Conservation (phyloP, 2,888 invertebrate genomes). For the Dicyrtoma fusca region DNA sequence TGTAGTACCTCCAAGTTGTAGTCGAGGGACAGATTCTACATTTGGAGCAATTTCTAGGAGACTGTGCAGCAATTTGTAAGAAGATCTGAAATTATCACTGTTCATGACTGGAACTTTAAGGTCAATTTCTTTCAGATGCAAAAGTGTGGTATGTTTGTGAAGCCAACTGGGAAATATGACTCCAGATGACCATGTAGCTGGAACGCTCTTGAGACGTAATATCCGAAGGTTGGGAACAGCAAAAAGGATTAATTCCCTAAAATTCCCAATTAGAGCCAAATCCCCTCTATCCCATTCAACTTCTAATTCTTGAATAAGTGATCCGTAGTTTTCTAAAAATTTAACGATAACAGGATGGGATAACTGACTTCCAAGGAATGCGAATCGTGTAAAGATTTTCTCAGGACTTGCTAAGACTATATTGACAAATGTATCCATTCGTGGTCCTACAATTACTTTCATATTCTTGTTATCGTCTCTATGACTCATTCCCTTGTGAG, state of each 20-base stretch:
- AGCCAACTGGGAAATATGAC: constrained; percentile 2
- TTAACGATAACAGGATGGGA: background rate
- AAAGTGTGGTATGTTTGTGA: background rate
- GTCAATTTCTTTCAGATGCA: background rate
- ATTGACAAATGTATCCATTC: background rate
- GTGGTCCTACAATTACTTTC: background rate
- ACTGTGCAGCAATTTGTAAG: background rate
- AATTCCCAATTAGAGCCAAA: background rate
- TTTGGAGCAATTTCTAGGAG: background rate
- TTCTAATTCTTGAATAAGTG: background rate
- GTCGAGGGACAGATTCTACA: background rate
- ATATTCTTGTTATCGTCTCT: no score
- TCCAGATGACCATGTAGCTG: background rate
- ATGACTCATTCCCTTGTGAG: background rate
- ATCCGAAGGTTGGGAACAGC: constrained; percentile 7
- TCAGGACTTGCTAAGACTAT: background rate
- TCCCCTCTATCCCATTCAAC: background rate
- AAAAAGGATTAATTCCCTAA: background rate
- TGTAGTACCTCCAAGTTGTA: background rate
- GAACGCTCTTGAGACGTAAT: background rate
- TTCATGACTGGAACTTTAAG: background rate
- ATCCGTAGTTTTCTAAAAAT: background rate
- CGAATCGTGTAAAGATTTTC: background rate
- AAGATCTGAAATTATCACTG: background rate
- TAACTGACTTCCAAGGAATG: background rate